phyloP scores from a whole-genome alignment of 1,140 invertebrate species.

The Drosophila pseudoobscura region DNA sequence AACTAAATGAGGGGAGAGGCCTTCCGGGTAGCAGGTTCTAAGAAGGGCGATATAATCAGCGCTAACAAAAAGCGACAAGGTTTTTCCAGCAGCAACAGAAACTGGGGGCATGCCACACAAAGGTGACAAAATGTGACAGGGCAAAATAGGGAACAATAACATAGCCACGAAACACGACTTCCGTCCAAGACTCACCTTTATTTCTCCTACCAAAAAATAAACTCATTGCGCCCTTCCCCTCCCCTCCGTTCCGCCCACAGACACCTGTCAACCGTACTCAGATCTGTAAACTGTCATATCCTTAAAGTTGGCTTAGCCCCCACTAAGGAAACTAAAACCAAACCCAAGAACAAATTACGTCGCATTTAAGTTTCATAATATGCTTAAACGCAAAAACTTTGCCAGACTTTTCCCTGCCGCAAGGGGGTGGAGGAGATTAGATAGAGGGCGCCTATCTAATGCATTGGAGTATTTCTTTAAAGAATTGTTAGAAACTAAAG shows the following conservation, averaged over 20 bases:
- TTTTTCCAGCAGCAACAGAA: neutral
- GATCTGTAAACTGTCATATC: slow-evolving; percentile 55
- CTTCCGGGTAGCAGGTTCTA: slow-evolving; percentile 21
- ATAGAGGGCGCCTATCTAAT: slow-evolving; percentile 7
- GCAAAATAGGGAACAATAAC: slow-evolving; percentile 50
- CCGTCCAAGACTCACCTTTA: neutral
- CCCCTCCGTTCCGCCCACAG: slow-evolving; percentile 17
- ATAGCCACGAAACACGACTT: slow-evolving; percentile 25
- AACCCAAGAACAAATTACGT: slow-evolving; percentile 74
- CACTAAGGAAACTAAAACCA: slow-evolving; percentile 28
- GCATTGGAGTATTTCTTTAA: slow-evolving; percentile 56
- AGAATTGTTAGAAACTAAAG: slow-evolving; percentile 63
- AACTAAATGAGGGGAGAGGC: slow-evolving; percentile 22
- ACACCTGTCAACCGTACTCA: slow-evolving; percentile 59
- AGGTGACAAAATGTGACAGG: slow-evolving; percentile 54
- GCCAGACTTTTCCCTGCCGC: slow-evolving; percentile 3
- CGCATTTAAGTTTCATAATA: slow-evolving; percentile 79
- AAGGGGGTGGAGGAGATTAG: neutral
- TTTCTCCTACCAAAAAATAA: neutral
- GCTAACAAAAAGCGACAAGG: slow-evolving; percentile 43
- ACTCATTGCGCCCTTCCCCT: neutral
- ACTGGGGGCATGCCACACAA: slow-evolving; percentile 38
- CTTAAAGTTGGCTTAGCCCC: slow-evolving; percentile 61
- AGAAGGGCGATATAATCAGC: slow-evolving; percentile 57
- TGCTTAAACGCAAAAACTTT: slow-evolving; percentile 70